Conservation (phyloP, 2,113 vertebrate genomes). For the Phaethon lepturus region DNA sequence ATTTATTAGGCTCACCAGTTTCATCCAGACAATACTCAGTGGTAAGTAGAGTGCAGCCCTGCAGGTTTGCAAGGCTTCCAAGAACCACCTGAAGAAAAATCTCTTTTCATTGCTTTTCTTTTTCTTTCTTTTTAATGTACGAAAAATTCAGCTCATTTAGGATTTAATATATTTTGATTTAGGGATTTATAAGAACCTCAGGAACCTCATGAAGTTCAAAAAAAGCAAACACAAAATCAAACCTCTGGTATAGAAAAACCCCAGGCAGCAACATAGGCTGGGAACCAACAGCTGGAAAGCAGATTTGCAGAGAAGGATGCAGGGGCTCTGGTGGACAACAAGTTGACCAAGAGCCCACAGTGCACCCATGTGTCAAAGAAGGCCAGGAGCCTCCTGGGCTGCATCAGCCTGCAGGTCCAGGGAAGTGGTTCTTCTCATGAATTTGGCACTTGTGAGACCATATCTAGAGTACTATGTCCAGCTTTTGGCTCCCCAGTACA, state of each 20-base stretch:
- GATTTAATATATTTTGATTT: not conserved
- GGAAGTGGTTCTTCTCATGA: not conserved
- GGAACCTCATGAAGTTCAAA: not conserved
- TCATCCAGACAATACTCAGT: not conserved
- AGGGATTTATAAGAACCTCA: not conserved
- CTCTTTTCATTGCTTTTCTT: not conserved
- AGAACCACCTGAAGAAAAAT: not conserved
- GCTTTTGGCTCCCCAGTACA: not conserved
- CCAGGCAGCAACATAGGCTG: not conserved
- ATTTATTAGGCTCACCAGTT: not conserved
- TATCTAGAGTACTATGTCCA: not conserved
- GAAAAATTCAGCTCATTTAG: not conserved
- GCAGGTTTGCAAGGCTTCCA: not conserved
- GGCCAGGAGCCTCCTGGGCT: not conserved
- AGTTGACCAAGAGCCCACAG: not conserved
- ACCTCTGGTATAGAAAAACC: not conserved
- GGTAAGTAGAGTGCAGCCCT: not conserved
- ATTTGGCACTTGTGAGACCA: not conserved
- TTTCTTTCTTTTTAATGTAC: not conserved
- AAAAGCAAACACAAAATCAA: not conserved
- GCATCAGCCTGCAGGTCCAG: not conserved
- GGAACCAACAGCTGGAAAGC: not conserved
- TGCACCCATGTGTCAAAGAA: accelerated
- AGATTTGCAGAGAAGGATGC: not conserved
- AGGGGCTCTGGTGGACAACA: not conserved